Percentiles rank a stretch among this genome's conserved stretches.
Evolutionary conservation across 2,888 invertebrate species (phyloP).

Genomic region (Pandemis cinnamomeana): DNA sequence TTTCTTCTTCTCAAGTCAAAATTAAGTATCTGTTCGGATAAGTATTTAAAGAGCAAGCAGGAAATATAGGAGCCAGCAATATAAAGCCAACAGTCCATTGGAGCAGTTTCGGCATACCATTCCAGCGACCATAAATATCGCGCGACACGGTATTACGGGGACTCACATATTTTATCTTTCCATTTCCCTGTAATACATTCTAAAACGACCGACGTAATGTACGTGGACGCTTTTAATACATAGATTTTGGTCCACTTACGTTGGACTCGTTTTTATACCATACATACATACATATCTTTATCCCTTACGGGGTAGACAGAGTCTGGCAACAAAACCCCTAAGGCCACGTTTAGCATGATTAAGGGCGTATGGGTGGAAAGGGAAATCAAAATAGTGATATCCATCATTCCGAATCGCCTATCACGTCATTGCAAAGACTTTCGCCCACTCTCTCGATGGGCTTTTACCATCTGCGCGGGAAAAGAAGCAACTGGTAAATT

Average conservation of each 20-base stretch:
- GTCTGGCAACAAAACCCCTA: no score
- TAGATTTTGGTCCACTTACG: background rate
- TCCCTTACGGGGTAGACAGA: no score
- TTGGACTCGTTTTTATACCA: background rate
- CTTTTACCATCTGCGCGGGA: no score
- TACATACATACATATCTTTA: no score
- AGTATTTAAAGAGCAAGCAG: background rate
- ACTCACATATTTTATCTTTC: slow-evolving; percentile 41
- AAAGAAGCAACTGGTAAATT: no score
- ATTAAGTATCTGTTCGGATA: background rate
- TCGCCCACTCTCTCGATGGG: no score
- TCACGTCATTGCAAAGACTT: no score
- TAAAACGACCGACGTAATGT: slow-evolving; percentile 24
- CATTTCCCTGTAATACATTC: slow-evolving; percentile 42
- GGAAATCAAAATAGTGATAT: no score
- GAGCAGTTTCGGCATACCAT: slow-evolving; percentile 33
- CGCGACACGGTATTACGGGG: slow-evolving; percentile 33
- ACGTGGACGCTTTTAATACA: slow-evolving; percentile 1
- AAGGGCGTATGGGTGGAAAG: no score
- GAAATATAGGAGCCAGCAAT: background rate
- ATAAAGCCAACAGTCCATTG: slow-evolving; percentile 25
- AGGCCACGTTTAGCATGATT: no score
- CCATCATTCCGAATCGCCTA: no score
- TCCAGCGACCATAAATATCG: slow-evolving; percentile 32
- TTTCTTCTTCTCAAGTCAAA: background rate